Evolutionary conservation across 2,113 vertebrate genomes (phyloP), one percentile per base, ranked within the genome.

Genomic region (Tricholaema leucomelas): DNA sequence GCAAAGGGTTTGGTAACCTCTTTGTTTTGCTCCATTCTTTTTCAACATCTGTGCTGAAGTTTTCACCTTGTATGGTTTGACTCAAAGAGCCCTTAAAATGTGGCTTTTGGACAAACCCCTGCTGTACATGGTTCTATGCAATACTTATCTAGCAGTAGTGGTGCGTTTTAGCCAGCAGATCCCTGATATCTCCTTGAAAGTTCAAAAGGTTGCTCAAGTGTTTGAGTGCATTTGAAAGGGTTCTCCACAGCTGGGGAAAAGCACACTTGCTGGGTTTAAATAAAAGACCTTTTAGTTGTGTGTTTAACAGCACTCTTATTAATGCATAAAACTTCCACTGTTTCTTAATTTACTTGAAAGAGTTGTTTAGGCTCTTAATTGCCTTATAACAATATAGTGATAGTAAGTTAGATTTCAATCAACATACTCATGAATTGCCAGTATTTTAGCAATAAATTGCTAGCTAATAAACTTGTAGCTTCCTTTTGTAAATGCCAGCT

Each of bases 401-500:
- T 96, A 97, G 92, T 79, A 95, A 96, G 95, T 95, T 95, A 96
- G 95, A 94, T 97, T 97, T 98, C 97, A 97, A 81, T 97, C 97
- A 97, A 93, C 97, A 76, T 87, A 87, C 90, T 97, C 94, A 95
- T 88, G 97, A 97, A 97, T 97, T 97, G 96, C 95, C 92, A 93
- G 96, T 97, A 97, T 97, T 98, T 97, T 98, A 98, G 97, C 95
- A 96, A 98, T 97, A 98, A 97, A 97, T 97, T 97, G 94, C 92
- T 78, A 94, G 96, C 97, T 98, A 97, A 97, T 98, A 98, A 98
- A 98, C 97, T 98, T 55, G 38, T 96, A 92, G 95, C 97, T 98
- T 97, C 96, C 86, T 97, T 98, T 98, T 96, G 96, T 97, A 98
- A 98, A 98, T 98, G 98, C 97, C 98, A 98, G 88, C 92, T 92